Percentiles rank a stretch among this genome's conserved stretches.
These are phyloP conservation scores for Oxytorus armatus DNA, from an alignment of 2,888 invertebrate species.

Conservation along the genomic window DNA sequence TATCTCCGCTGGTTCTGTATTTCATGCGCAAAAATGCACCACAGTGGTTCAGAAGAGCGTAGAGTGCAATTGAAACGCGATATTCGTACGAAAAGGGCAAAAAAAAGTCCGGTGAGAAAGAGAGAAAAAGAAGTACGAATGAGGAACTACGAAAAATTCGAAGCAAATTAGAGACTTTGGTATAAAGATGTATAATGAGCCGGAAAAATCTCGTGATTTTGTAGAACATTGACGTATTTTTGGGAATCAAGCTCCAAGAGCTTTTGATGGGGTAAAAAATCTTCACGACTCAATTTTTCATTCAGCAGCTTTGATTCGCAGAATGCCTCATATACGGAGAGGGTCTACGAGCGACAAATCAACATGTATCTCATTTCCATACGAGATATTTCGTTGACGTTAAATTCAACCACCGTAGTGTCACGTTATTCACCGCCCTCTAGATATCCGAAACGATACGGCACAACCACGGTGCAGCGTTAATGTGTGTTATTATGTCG, in stretches of 20 bases:
- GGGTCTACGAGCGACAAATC: background rate
- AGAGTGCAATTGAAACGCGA: conserved; percentile 60
- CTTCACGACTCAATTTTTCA: background rate
- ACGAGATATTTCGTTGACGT: background rate
- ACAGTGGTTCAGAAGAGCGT: background rate
- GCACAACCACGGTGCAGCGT: background rate
- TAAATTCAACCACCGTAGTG: background rate
- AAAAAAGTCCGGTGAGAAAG: conserved; percentile 24
- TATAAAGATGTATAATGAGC: background rate
- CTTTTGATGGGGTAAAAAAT: too few species aligned
- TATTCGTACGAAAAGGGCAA: conserved; percentile 28
- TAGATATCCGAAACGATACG: background rate
- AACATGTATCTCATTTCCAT: background rate
- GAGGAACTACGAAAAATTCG: conserved; percentile 7
- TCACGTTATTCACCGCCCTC: background rate
- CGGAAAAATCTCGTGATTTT: background rate
- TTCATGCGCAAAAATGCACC: conserved; percentile 43
- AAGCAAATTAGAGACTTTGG: conserved; percentile 17
- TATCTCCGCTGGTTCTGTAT: conserved; percentile 14
- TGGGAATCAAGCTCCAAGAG: too few species aligned
- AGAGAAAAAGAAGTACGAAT: conserved; percentile 21
- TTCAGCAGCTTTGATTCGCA: background rate
- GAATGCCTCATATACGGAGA: too few species aligned
- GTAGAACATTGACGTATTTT: background rate
- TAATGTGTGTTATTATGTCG: conserved; percentile 23